Evolutionary conservation across 2,888 invertebrate genomes (phyloP).

Genomic region (Alsophila aescularia): DNA sequence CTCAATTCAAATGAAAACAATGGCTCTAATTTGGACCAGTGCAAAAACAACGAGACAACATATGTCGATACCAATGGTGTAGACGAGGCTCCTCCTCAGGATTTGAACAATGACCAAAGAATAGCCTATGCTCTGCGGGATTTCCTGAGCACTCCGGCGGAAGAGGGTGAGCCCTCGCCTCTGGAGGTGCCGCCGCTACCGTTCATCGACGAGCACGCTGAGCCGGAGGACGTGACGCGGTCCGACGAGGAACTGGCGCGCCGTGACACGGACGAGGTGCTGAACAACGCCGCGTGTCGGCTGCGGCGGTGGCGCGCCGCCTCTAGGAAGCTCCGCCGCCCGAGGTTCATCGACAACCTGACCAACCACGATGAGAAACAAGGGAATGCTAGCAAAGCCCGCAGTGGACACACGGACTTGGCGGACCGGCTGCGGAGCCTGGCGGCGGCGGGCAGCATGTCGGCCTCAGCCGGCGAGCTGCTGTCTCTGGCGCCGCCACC

Average conservation of each 20-base stretch:
- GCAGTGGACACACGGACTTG: slow-evolving; percentile 73
- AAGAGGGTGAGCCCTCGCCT: slow-evolving; percentile 55
- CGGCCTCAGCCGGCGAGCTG: slow-evolving; percentile 73
- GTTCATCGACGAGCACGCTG: slow-evolving; percentile 70
- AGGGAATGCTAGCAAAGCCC: slow-evolving; percentile 48
- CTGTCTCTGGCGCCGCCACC: slow-evolving; percentile 77
- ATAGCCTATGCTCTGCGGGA: slow-evolving; percentile 72
- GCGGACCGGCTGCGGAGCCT: slow-evolving; percentile 73
- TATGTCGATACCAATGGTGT: slow-evolving; percentile 51
- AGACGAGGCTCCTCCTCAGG: slow-evolving; percentile 50
- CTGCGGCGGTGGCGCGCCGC: slow-evolving; percentile 80
- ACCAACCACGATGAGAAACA: slow-evolving; percentile 63
- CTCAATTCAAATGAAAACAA: slow-evolving; percentile 68
- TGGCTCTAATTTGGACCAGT: slow-evolving; percentile 57
- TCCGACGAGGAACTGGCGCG: slow-evolving; percentile 67
- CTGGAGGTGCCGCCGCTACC: slow-evolving; percentile 60
- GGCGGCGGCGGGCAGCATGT: slow-evolving; percentile 78
- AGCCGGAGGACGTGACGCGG: slow-evolving; percentile 53
- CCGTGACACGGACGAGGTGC: slow-evolving; percentile 68
- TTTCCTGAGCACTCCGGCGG: slow-evolving; percentile 59
- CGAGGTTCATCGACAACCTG: slow-evolving; percentile 78
- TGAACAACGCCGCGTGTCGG: slow-evolving; percentile 77
- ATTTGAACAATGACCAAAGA: slow-evolving; percentile 65
- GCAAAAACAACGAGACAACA: slow-evolving; percentile 54
- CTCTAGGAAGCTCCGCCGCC: slow-evolving; percentile 78